Percentiles rank a stretch among this genome's conserved stretches.
These are phyloP conservation scores for Hemicordylus capensis DNA, from an alignment of 2,113 vertebrate species.

Conservation along the genomic window DNA sequence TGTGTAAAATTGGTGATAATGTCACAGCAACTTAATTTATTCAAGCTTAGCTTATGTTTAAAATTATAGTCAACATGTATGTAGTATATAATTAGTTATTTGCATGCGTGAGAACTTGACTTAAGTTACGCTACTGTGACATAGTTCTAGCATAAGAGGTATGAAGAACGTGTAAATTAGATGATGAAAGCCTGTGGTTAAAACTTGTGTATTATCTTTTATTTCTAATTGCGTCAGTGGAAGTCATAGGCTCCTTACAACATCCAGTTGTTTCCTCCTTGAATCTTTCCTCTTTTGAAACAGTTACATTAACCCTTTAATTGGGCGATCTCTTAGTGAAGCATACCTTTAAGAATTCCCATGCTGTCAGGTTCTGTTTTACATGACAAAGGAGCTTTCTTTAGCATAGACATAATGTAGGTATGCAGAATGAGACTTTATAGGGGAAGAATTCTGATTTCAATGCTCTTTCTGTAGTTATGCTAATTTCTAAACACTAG, in stretches of 20 bases:
- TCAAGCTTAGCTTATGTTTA: too few species aligned
- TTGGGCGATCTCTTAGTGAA: neutral
- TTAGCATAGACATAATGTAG: neutral
- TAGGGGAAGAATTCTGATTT: neutral
- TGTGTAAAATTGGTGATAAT: too few species aligned
- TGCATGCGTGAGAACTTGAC: neutral
- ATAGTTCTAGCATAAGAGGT: constrained; percentile 17
- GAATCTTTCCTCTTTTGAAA: constrained; percentile 56
- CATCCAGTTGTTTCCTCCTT: constrained; percentile 41
- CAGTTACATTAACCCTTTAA: constrained; percentile 59
- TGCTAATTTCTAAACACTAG: neutral
- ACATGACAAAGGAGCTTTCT: neutral
- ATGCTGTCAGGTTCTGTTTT: neutral
- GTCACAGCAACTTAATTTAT: too few species aligned
- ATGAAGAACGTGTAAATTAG: constrained; percentile 29
- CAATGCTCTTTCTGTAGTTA: neutral
- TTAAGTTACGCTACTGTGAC: constrained; percentile 21
- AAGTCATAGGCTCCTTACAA: neutral
- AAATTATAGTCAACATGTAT: neutral
- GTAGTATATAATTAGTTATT: neutral
- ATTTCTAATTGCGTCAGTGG: constrained; percentile 32
- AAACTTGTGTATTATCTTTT: constrained; percentile 37
- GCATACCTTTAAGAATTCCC: neutral
- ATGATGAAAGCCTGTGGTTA: constrained; percentile 28
- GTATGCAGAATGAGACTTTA: neutral